Evolutionary conservation across 1,140 invertebrate species (phyloP), one percentile per base, ranked within the genome.

Genomic region (Choristoneura fumiferana): DNA sequence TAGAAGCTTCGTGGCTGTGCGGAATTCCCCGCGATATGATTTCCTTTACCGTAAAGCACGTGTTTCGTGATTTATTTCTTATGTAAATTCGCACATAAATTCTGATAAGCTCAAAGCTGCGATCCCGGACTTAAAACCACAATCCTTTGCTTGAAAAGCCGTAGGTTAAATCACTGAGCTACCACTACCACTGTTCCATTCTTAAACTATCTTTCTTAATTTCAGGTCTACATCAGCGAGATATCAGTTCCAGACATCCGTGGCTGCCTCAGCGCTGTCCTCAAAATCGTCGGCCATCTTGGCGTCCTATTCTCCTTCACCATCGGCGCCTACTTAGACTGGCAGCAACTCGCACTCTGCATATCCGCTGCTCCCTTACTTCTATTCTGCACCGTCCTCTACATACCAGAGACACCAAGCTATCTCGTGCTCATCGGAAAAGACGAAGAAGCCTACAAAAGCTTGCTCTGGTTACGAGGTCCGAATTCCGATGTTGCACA

Each of bases 191-290:
- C n/a, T n/a, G n/a, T n/a, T n/a, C n/a, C n/a, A n/a, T n/a, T n/a
- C n/a, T n/a, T n/a, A n/a, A 29, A n/a, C 35, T 52, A 52, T 54
- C 61, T 67, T 53, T 69, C 55, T 57, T 9, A 67, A 56, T 86
- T 90, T 14, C 89, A 95, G 93, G 94, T 97, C n/a, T 98, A 98
- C 89, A 94, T 98, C 65, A 96, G 95, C 68, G 97, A 98, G 91
- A 97, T 97, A 72, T 95, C 96, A 13, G 94, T 96, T 18, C 95
- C 96, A 14, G 93, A 95, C 53, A 95, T 97, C 40, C 90, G 97
- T 43, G 97, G 97, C 10, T 94, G 95, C 66, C 90, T 98, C 45
- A 96, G 95, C 71, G 95, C 96, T 0, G 93, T 96, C 59, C 91
- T 96, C 52, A 98, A 98, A 86, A 93, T 97, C 49, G 93, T 94